phyloP scores from a whole-genome alignment of 2,113 vertebrate species.

The Malurus melanocephalus region DNA sequence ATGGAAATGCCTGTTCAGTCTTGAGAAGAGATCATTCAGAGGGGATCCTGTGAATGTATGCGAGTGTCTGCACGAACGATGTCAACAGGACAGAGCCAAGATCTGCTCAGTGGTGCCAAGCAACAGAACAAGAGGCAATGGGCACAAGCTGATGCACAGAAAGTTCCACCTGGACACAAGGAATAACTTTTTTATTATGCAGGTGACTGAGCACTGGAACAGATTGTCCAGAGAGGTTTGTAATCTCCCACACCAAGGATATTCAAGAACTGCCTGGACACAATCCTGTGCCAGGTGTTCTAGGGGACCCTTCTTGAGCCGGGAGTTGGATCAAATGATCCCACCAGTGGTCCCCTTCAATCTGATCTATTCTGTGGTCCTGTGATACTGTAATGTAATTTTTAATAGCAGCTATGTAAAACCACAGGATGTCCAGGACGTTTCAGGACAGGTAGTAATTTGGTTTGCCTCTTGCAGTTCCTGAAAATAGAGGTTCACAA shows the following conservation, averaged over 20 bases:
- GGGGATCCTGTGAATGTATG: not conserved
- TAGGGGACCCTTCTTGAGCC: not conserved
- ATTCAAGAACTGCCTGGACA: not conserved
- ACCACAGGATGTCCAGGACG: not conserved
- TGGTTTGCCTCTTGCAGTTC: not conserved
- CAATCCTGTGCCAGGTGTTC: accelerated
- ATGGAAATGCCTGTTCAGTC: not conserved
- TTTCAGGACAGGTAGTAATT: not conserved
- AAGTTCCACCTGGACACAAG: not conserved
- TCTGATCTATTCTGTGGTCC: not conserved
- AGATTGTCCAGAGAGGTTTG: not conserved
- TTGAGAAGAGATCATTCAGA: not conserved
- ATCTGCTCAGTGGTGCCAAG: not conserved
- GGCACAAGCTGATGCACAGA: not conserved
- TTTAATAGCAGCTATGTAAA: not conserved
- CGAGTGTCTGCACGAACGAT: not conserved
- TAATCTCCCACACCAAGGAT: too few relatives aligned
- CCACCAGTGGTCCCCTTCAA: not conserved
- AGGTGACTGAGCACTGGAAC: not conserved
- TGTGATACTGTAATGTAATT: not conserved
- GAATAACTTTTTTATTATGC: not conserved
- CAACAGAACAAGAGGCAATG: not conserved
- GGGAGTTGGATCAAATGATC: not conserved
- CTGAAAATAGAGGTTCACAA: not conserved
- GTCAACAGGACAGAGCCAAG: not conserved